Evolutionary conservation across 1,140 invertebrate species (phyloP).

Genomic region (Lasaia peninsularis): DNA sequence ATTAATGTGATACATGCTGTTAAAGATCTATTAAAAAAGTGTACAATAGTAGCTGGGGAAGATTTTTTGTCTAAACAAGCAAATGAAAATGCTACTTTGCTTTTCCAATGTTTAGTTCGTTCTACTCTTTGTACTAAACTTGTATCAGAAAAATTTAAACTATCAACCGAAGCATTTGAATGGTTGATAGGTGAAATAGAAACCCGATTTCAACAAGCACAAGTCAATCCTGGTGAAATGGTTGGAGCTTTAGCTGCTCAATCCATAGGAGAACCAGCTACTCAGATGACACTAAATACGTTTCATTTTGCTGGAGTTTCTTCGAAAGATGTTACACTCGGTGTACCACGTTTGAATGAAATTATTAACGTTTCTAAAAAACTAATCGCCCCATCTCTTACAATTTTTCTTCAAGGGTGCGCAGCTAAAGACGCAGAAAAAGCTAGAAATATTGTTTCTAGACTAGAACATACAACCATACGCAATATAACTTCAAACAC

Average conservation of each 20-base stretch:
- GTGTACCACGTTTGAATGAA: constrained; percentile 97
- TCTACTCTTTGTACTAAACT: constrained; percentile 97
- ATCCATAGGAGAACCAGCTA: constrained; percentile 98
- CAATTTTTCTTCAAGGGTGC: constrained; percentile 96
- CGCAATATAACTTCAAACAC: constrained; percentile 99
- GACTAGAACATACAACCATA: constrained; percentile 97
- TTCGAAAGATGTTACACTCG: constrained; percentile 99
- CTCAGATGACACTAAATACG: constrained; percentile 99
- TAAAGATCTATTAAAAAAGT: constrained; percentile 90
- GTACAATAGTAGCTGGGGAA: constrained; percentile 96
- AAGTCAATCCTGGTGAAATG: constrained; percentile 98
- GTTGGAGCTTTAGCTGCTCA: constrained; percentile 99
- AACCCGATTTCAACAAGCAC: constrained; percentile 97
- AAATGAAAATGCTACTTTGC: constrained; percentile 97
- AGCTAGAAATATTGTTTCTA: constrained; percentile 98
- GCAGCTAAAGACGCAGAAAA: constrained; percentile 99
- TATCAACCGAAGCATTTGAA: constrained; percentile 98
- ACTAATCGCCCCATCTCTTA: constrained; percentile 98
- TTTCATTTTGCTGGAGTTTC: constrained; percentile 99
- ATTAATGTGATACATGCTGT: constrained; percentile 94
- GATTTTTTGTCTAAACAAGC: constrained; percentile 97
- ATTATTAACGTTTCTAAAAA: constrained; percentile 99
- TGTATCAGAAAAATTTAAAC: constrained; percentile 96
- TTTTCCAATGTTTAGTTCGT: constrained; percentile 97
- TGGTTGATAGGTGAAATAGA: constrained; percentile 99